These are phyloP conservation scores for Drosophila nigritarsus DNA, from an alignment of 2,888 invertebrate species.

Conservation along the genomic window DNA sequence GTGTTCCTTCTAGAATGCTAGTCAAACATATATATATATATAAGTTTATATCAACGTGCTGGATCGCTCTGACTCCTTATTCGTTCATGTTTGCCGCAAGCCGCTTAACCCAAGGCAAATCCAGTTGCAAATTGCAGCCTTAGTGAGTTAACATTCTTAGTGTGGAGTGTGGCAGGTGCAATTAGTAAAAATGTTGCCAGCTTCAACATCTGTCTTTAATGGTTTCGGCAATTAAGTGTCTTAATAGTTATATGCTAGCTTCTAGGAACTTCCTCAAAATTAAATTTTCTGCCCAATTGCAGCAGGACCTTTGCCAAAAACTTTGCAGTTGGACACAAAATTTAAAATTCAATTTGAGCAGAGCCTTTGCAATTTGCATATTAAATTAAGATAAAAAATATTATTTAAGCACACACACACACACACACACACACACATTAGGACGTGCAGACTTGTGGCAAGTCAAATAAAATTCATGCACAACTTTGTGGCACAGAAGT, in stretches of 20 bases:
- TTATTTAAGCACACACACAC: conserved; percentile 51
- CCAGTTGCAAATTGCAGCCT: neutral
- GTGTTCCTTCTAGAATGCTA: neutral
- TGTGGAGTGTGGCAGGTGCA: conserved; percentile 40
- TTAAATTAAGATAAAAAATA: conserved; percentile 68
- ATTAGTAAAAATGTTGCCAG: conserved; percentile 53
- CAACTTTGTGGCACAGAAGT: conserved; percentile 57
- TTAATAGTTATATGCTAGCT: conserved; percentile 10
- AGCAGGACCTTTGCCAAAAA: conserved; percentile 37
- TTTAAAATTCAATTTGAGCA: conserved; percentile 66
- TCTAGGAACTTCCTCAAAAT: conserved; percentile 23
- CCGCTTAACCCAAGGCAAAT: neutral
- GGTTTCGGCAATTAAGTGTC: conserved; percentile 40
- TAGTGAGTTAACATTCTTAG: conserved; percentile 12
- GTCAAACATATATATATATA: neutral
- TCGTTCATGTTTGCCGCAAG: neutral
- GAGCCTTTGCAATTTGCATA: conserved; percentile 71
- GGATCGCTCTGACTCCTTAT: neutral
- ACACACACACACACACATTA: conserved; percentile 10
- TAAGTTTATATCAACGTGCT: neutral
- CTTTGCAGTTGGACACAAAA: conserved; percentile 37
- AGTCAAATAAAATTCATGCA: conserved; percentile 63
- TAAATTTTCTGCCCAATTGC: conserved; percentile 70
- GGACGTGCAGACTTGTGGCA: conserved; percentile 13
- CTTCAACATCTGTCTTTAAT: conserved; percentile 35